Conservation (phyloP, 2,113 vertebrate genomes). For the Oreocharis arfaki region DNA sequence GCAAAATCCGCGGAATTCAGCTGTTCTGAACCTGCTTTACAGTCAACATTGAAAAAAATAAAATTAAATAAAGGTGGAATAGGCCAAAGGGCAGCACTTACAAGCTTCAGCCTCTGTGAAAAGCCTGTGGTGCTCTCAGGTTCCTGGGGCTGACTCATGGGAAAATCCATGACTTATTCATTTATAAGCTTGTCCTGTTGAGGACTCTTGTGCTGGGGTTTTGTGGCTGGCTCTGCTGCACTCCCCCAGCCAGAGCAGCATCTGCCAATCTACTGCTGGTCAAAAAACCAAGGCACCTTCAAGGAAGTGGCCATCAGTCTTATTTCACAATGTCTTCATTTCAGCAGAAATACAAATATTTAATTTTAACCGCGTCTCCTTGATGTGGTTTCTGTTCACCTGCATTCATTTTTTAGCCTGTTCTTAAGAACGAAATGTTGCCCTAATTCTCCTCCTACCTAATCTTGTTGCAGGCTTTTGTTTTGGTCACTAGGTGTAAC, state of each 20-base stretch:
- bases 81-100: neutral
- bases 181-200: fast-evolving
- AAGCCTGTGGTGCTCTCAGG: neutral
- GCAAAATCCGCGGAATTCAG: neutral
- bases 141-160: neutral
- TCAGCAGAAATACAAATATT: neutral
- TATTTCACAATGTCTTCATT: neutral
- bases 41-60: neutral
- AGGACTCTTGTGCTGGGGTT: neutral
- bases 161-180: neutral
- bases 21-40: neutral
- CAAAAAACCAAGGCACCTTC: neutral
- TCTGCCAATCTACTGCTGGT: neutral
- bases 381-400: neutral
- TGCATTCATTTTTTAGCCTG: neutral
- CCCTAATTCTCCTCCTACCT: neutral
- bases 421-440: neutral
- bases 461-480: neutral
- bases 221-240: neutral
- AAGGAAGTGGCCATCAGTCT: neutral
- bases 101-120: neutral
- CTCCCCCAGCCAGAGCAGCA: neutral
- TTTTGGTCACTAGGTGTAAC: neutral
- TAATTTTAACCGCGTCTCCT: neutral
- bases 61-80: neutral